phyloP scores from a whole-genome alignment of 1,140 invertebrate genomes.

The Heliconius melpomene region DNA sequence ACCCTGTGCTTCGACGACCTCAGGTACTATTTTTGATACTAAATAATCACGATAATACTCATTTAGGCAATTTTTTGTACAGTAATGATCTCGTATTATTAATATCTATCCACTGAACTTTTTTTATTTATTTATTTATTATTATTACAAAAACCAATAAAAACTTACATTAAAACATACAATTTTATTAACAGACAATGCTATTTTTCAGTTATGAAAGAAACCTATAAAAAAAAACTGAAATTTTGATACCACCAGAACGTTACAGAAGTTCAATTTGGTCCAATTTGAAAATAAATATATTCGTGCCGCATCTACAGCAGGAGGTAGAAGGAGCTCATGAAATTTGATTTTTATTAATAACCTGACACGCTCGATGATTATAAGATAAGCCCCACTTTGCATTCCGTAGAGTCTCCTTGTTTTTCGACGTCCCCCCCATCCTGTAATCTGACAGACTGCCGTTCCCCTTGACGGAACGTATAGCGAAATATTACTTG shows the following conservation, averaged over 20 bases:
- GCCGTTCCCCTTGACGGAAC: conserved; percentile 38
- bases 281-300: conserved; percentile 11
- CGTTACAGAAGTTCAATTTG: background rate
- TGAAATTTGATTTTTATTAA: conserved; percentile 81
- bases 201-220: background rate
- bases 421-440: conserved; percentile 64
- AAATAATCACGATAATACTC: background rate
- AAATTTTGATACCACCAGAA: background rate
- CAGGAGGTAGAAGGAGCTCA: conserved; percentile 31
- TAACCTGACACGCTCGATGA: conserved; percentile 80
- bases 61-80: background rate
- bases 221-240: background rate
- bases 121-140: no score
- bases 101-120: background rate
- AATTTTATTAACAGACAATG: no score
- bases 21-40: background rate
- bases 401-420: conserved; percentile 73
- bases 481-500: conserved; percentile 35
- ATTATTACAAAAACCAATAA: no score
- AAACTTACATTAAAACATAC: no score
- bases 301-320: conserved; percentile 46
- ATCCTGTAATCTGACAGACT: conserved; percentile 63
- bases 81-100: no score
- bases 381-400: conserved; percentile 81
- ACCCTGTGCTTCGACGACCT: no score